Conservation (phyloP, 2,113 vertebrate genomes). For the Microcebus jonahi region DNA sequence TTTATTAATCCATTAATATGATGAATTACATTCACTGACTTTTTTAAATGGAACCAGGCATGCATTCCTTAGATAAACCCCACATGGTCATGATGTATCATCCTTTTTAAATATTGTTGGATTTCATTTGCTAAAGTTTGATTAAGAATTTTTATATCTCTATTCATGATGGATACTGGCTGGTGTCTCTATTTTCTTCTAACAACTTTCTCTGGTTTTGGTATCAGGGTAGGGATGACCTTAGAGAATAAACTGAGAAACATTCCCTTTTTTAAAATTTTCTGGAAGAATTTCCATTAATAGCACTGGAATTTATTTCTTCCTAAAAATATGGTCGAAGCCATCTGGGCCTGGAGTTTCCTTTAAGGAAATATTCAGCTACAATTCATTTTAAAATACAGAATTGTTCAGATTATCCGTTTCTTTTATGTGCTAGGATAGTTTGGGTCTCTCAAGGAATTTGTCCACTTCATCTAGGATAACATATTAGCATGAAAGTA, state of each 20-base stretch:
- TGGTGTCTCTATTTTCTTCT: neutral
- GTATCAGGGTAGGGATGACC: neutral
- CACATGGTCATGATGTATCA: neutral
- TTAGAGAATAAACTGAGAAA: neutral
- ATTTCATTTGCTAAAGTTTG: neutral
- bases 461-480: neutral
- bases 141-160: neutral
- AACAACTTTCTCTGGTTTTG: neutral
- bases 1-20: neutral
- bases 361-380: neutral
- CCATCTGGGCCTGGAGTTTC: neutral
- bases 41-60: neutral
- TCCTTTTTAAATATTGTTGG: neutral
- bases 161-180: neutral
- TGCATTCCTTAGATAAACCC: neutral
- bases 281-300: neutral
- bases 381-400: neutral
- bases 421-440: neutral
- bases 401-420: neutral
- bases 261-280: neutral
- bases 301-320: neutral
- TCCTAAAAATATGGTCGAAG: neutral
- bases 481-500: neutral
- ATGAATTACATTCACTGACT: neutral
- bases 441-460: neutral